Base-by-base conservation (phyloP, 1,140 invertebrate genomes). In the Aphelenchoides besseyi region DNA sequence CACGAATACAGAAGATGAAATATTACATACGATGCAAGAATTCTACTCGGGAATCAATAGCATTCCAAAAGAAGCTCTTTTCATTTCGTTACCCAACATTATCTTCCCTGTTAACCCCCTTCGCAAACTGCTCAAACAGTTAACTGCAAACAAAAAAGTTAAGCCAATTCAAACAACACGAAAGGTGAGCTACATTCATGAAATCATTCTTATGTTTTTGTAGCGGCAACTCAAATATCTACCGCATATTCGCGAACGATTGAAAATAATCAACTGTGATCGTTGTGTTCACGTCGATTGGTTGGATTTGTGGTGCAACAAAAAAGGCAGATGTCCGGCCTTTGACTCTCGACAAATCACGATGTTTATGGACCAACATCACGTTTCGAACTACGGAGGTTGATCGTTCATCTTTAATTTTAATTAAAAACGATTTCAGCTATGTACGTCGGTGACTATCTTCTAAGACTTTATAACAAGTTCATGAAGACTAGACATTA, bases 221-320 rank as follows among this genome's bases (percentile, higher is more conserved):
- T 23, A 48, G 41, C 12, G 23, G 41, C 41, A 48, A 23, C 12
- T 16, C 41, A 16, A 12, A 12, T 23, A 48, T 23, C 41, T 48
- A 23, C 55, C 5, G 5, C 26, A 28, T 33, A 12, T 59, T 59
- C 55, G 18, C 5, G 18, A 59, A 59, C 5, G 5, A 59, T 59
- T 59, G 55, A 23, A 59, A 5, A 29, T 18, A 33, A 59, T 59
- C 18, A 23, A 59, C 5, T 59, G 55, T 33, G 5, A 5, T 8
- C 5, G 16, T 5, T 59, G 55, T 59, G 5, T 59, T 23, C 55
- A 18, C 5, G 18, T 59, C 26, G 55, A 59, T 59, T 59, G 55
- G 55, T 29, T 28, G 5, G 55, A 59, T 33, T 18, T 59, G 18
- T 59, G 55, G 55, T 59, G 55, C 55, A 59, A 28, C 18, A 59